Evolutionary conservation across 35 echinoderm and acorn worm species (phyloP).

Genomic region (Ophioderma brevispina): DNA sequence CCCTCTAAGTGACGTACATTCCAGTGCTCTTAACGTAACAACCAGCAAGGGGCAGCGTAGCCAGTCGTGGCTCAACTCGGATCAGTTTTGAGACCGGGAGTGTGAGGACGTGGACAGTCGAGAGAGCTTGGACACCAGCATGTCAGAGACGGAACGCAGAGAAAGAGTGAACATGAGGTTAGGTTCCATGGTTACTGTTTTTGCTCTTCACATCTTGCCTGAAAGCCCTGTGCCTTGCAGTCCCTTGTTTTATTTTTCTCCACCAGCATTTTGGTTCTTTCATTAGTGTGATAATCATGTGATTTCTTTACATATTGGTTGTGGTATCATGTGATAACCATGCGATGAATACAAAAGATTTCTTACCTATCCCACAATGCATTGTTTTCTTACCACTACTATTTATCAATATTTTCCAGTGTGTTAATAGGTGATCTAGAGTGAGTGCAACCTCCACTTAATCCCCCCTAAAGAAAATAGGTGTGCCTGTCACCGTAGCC

Average conservation of each 20-base stretch:
- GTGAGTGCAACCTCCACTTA: too few species aligned
- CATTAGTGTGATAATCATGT: too few species aligned
- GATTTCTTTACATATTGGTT: too few species aligned
- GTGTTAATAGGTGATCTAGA: too few species aligned
- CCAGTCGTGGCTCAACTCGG: not conserved
- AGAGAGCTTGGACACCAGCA: constrained; percentile 47
- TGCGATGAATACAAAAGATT: too few species aligned
- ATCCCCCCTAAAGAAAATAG: too few species aligned
- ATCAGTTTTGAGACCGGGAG: constrained; percentile 71
- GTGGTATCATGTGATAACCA: too few species aligned
- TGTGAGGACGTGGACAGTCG: constrained; percentile 64
- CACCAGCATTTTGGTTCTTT: not conserved
- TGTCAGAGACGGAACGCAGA: not conserved
- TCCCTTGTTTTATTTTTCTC: not conserved
- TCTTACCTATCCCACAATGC: too few species aligned
- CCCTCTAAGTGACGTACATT: not conserved
- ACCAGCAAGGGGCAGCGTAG: not conserved
- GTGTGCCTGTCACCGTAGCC: too few species aligned
- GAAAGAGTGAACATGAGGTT: constrained; percentile 45
- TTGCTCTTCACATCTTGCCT: constrained; percentile 12
- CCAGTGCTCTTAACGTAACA: not conserved
- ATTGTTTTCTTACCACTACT: too few species aligned
- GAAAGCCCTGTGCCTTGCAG: not conserved
- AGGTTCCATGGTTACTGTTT: not conserved
- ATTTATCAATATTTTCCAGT: too few species aligned